These are phyloP conservation scores for Anabacerthia variegaticeps DNA, from an alignment of 2,797 vertebrate genomes.

Conservation along the genomic window DNA sequence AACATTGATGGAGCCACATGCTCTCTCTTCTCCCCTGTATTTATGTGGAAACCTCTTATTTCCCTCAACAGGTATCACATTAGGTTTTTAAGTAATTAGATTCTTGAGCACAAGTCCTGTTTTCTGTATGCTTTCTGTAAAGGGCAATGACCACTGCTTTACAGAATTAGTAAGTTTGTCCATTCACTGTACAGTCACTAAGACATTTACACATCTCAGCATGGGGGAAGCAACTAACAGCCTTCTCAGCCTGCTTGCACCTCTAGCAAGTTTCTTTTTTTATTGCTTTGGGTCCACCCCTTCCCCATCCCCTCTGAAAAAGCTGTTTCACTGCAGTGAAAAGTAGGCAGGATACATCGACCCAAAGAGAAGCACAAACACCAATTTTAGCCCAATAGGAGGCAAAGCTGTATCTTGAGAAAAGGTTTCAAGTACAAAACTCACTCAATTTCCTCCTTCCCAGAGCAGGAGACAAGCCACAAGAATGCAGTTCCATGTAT, in stretches of 20 bases:
- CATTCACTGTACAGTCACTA: background rate
- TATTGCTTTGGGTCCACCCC: background rate
- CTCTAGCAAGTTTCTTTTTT: background rate
- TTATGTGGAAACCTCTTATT: background rate
- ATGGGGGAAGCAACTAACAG: background rate
- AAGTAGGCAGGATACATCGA: background rate
- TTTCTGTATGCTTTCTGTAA: background rate
- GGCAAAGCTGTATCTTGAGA: background rate
- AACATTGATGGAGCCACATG: background rate
- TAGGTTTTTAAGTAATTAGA: background rate
- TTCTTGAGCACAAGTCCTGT: background rate
- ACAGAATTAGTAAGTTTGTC: background rate
- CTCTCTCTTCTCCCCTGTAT: background rate
- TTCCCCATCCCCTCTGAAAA: background rate
- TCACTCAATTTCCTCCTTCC: accelerated
- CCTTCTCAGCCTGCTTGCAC: background rate
- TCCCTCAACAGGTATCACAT: background rate
- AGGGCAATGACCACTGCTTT: background rate
- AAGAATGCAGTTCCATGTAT: accelerated
- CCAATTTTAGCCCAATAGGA: background rate
- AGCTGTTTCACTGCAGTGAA: background rate
- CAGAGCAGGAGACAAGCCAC: background rate
- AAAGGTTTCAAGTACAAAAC: accelerated
- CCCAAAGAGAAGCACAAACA: background rate
- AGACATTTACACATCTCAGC: background rate